These are phyloP conservation scores for Fregetta grallaria DNA, from an alignment of 2,113 vertebrate species.

Conservation along the genomic window DNA sequence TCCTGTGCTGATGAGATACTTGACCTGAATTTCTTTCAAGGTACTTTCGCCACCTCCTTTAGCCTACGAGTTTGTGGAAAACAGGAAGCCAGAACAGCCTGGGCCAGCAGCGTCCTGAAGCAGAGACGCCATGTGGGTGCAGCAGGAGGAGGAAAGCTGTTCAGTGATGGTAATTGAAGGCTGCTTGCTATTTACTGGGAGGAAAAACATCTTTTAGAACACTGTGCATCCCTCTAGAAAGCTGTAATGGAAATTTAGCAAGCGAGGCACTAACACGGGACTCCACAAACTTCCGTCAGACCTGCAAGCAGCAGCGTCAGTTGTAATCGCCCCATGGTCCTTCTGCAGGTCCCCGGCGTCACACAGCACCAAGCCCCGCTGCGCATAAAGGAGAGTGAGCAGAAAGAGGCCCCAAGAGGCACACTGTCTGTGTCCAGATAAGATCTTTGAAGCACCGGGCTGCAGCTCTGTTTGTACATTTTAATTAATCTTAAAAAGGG, in stretches of 20 bases:
- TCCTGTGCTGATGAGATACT: background rate
- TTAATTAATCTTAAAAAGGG: background rate
- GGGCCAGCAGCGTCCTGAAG: background rate
- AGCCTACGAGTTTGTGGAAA: background rate
- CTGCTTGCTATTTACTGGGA: background rate
- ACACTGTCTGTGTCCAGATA: background rate
- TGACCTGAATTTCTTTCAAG: background rate
- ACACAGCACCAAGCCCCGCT: fast-evolving
- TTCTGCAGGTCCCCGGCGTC: background rate
- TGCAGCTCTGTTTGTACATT: background rate
- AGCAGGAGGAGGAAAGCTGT: background rate
- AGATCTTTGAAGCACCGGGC: background rate
- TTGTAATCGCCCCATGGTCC: background rate
- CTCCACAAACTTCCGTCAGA: background rate
- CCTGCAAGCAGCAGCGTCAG: background rate
- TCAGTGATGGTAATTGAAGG: fast-evolving
- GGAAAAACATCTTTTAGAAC: background rate
- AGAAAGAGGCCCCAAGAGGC: background rate
- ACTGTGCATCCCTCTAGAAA: background rate
- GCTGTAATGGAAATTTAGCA: background rate
- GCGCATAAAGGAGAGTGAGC: background rate
- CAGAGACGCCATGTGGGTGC: background rate
- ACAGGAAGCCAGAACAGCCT: background rate
- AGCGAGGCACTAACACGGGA: background rate
- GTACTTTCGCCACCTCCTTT: background rate